Conservation (phyloP, 2,888 invertebrate species). For the Pollenia labialis region DNA sequence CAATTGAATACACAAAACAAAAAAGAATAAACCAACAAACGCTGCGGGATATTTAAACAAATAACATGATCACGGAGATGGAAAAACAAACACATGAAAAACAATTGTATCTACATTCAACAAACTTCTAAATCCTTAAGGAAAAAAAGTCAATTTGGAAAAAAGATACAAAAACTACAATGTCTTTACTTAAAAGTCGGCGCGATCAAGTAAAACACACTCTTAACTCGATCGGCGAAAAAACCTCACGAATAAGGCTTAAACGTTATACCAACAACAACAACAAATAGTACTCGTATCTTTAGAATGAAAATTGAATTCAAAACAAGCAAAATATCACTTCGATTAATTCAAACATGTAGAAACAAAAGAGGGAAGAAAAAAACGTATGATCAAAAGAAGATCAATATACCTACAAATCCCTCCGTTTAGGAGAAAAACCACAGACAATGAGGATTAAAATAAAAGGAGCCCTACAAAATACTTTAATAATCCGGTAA, state of each 20-base stretch:
- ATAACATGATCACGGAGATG: conserved; percentile 62
- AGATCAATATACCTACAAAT: conserved; percentile 62
- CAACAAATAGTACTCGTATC: conserved; percentile 49
- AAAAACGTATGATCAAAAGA: conserved; percentile 25
- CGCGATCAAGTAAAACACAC: conserved; percentile 74
- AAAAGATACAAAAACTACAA: conserved; percentile 52
- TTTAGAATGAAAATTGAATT: conserved; percentile 82
- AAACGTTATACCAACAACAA: conserved; percentile 19
- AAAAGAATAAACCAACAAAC: conserved; percentile 55
- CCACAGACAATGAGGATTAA: conserved; percentile 58
- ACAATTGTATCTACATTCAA: conserved; percentile 9
- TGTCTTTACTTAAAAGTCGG: conserved; percentile 73
- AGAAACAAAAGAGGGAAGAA: conserved; percentile 24
- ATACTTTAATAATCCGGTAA: conserved; percentile 18
- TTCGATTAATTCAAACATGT: conserved; percentile 84
- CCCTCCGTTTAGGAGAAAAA: conserved; percentile 33
- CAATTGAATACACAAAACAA: conserved; percentile 62
- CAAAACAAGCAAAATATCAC: conserved; percentile 84
- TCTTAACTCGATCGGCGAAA: conserved; percentile 31
- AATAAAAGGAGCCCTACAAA: conserved; percentile 43
- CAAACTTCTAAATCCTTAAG: conserved; percentile 39
- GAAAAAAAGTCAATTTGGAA: conserved; percentile 32
- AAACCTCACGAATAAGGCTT: conserved; percentile 38
- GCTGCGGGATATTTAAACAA: conserved; percentile 73
- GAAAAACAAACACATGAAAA: conserved; percentile 26